Evolutionary conservation across 35 echinoderm and acorn worm species (phyloP).

Genomic region (Acanthaster planci): DNA sequence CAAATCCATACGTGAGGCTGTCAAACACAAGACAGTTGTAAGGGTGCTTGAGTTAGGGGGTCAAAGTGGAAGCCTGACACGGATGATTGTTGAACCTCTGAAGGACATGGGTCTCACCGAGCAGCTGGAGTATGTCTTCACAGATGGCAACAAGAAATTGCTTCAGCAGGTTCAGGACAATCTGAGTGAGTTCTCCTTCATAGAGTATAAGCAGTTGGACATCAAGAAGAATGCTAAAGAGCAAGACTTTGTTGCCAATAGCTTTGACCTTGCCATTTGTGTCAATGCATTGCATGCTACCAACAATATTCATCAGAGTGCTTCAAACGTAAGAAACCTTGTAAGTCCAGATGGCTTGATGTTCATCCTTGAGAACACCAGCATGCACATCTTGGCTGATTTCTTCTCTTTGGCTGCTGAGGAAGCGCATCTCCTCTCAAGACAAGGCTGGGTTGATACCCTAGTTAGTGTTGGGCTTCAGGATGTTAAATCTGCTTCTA

Average conservation of each 20-base stretch:
- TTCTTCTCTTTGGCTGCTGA: constrained; percentile 74
- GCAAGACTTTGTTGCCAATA: constrained; percentile 80
- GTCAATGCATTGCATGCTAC: constrained; percentile 88
- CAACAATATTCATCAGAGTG: constrained; percentile 59
- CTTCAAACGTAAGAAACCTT: constrained; percentile 65
- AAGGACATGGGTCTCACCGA: constrained; percentile 60
- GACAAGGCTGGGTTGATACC: constrained; percentile 55
- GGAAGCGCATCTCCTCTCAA: constrained; percentile 65
- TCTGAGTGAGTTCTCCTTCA: constrained; percentile 54
- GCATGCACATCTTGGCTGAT: constrained; percentile 58
- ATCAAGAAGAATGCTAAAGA: constrained; percentile 78
- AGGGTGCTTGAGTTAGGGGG: constrained; percentile 85
- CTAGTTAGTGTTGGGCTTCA: constrained; percentile 57
- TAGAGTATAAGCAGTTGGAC: constrained; percentile 94
- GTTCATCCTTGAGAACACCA: constrained; percentile 79
- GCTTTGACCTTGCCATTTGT: constrained; percentile 77
- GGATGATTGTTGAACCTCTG: constrained; percentile 60
- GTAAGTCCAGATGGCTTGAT: constrained; percentile 78
- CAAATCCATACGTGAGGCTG: constrained; percentile 59
- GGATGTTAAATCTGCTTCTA: constrained; percentile 61
- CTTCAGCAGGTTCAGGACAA: constrained; percentile 74
- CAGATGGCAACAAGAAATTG: constrained; percentile 80
- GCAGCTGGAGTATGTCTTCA: constrained; percentile 90
- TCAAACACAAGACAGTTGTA: constrained; percentile 70
- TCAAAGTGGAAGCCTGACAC: constrained; percentile 79